Evolutionary conservation across 2,113 vertebrate species (phyloP).

Genomic region (Brevimyrus niger): DNA sequence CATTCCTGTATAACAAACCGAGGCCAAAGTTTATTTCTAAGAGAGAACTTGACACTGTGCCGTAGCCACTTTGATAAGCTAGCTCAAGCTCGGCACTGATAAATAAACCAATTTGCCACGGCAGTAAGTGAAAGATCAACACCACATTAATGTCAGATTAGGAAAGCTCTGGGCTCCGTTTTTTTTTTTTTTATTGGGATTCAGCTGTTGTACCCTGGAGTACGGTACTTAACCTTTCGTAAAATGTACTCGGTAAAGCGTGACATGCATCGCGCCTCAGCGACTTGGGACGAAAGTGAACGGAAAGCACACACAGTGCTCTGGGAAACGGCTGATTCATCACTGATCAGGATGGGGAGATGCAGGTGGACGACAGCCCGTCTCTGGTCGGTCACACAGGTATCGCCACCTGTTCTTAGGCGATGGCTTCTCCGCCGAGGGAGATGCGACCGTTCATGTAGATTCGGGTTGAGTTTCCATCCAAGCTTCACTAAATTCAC

Average conservation of each 20-base stretch:
- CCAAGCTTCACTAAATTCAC: neutral
- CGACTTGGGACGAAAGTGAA: neutral
- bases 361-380: neutral
- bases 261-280: neutral
- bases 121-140: slow-evolving; percentile 30
- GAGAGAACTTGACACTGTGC: slow-evolving; percentile 40
- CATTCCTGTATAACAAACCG: slow-evolving; percentile 46
- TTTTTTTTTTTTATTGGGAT: neutral
- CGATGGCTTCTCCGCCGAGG: neutral
- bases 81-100: slow-evolving; percentile 38
- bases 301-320: neutral
- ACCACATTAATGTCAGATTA: neutral
- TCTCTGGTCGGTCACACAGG: neutral
- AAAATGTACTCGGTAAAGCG: neutral
- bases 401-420: neutral
- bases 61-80: slow-evolving; percentile 50
- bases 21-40: slow-evolving; percentile 44
- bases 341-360: neutral
- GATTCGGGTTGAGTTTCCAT: neutral
- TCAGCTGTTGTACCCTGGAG: neutral
- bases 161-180: neutral
- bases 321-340: neutral
- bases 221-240: neutral
- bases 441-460: neutral
- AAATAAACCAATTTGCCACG: slow-evolving; percentile 53